phyloP scores from a whole-genome alignment of 1,140 invertebrate genomes.

The Papilio xuthus region DNA sequence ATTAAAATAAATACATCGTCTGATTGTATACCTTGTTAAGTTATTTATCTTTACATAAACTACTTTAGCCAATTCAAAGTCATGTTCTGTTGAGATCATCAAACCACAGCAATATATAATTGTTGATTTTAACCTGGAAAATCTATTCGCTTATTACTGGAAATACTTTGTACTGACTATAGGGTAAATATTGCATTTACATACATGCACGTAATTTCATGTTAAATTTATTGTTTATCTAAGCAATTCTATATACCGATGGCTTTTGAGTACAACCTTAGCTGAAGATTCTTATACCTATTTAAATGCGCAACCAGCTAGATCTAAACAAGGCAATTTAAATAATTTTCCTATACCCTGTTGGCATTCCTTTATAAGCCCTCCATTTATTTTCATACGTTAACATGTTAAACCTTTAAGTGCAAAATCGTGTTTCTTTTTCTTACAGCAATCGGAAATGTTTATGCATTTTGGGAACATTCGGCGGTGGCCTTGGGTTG shows the following conservation, averaged over 20 bases:
- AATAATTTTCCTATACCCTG: constrained; percentile 23
- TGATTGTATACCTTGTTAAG: constrained; percentile 6
- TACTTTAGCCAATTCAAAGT: constrained; percentile 24
- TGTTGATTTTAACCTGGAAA: constrained; percentile 34
- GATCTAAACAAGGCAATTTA: constrained; percentile 28
- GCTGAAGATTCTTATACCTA: constrained; percentile 12
- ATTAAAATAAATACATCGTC: background rate
- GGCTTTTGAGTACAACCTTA: background rate
- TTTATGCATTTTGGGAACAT: constrained; percentile 29
- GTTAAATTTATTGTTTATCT: constrained; percentile 33
- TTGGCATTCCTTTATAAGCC: constrained; percentile 27
- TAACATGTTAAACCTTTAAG: background rate
- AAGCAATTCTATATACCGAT: constrained; percentile 15
- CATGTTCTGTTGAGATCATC: constrained; percentile 39
- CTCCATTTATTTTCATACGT: constrained; percentile 23
- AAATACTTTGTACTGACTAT: constrained; percentile 11
- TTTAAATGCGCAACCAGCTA: constrained; percentile 27
- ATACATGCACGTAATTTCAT: constrained; percentile 20
- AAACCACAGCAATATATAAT: constrained; percentile 37
- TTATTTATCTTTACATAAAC: constrained; percentile 34
- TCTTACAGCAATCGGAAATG: constrained; percentile 8
- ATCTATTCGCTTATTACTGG: constrained; percentile 25
- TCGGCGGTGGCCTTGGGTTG: constrained; percentile 15
- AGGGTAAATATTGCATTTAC: constrained; percentile 32
- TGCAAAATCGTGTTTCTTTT: constrained; percentile 17